phyloP scores from a whole-genome alignment of 1,140 invertebrate genomes.

The Harpegnathos saltator region DNA sequence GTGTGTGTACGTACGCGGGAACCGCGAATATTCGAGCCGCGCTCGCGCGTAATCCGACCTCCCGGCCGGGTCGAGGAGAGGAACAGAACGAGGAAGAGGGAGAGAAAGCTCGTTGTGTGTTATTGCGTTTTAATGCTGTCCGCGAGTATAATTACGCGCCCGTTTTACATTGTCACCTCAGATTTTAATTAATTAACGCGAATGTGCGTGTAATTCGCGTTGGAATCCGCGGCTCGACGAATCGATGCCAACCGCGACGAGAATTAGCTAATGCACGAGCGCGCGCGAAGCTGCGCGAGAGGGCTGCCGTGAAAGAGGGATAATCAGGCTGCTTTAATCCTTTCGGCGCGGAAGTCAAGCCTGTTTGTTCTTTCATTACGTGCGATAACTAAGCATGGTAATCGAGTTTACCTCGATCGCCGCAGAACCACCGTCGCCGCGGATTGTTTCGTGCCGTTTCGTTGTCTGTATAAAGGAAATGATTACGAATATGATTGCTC shows the following conservation, averaged over 20 bases:
- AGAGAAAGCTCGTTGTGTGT: not conserved
- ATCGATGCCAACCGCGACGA: slow-evolving; percentile 1
- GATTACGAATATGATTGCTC: not conserved
- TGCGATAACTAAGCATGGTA: no score
- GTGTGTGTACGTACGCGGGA: no score
- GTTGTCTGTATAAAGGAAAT: not conserved
- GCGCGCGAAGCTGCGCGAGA: not conserved
- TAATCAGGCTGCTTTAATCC: slow-evolving; percentile 4
- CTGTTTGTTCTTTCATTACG: not conserved
- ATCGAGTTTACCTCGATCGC: no score
- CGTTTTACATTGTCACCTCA: slow-evolving; percentile 42
- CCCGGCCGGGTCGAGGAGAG: no score
- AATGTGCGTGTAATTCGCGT: not conserved
- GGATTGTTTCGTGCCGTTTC: no score
- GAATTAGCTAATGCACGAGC: slow-evolving; percentile 36
- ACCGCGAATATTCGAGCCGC: slow-evolving; percentile 22
- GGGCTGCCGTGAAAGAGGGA: no score
- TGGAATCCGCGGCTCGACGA: not conserved
- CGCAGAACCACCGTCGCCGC: no score
- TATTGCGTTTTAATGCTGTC: slow-evolving; percentile 16
- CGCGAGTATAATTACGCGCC: slow-evolving; percentile 3
- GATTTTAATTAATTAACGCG: slow-evolving; percentile 60
- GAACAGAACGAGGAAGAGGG: no score
- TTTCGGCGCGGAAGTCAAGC: not conserved
- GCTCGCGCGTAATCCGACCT: not conserved